These are phyloP conservation scores for Cephus cinctus DNA, from an alignment of 1,140 invertebrate genomes.

Conservation along the genomic window DNA sequence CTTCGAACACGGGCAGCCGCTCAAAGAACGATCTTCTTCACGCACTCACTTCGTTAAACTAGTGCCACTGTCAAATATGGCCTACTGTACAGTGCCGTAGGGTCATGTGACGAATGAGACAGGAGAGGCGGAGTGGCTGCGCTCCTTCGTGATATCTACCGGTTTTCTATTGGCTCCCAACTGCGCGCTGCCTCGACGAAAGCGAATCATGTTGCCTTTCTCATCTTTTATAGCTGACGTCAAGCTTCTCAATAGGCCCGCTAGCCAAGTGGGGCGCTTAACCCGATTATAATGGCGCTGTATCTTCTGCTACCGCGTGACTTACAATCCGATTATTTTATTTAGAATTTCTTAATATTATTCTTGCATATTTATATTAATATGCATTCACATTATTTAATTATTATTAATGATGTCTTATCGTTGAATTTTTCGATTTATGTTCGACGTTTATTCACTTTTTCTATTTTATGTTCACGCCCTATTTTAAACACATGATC, in stretches of 20 bases:
- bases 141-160: constrained; percentile 16
- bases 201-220: constrained; percentile 32
- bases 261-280: constrained; percentile 8
- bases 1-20: constrained; percentile 46
- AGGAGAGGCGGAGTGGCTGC: constrained; percentile 22
- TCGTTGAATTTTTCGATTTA: too few relatives aligned
- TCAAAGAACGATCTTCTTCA: constrained; percentile 55
- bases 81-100: constrained; percentile 58
- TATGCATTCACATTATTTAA: too few relatives aligned
- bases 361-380: too few relatives aligned
- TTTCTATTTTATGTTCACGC: constrained; percentile 12
- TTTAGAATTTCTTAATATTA: too few relatives aligned
- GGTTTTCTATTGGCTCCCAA: constrained; percentile 30
- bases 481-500: constrained; percentile 10
- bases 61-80: constrained; percentile 73
- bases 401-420: too few relatives aligned
- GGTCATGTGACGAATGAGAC: constrained; percentile 67
- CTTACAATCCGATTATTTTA: constrained; percentile 6
- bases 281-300: constrained; percentile 4
- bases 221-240: constrained; percentile 30
- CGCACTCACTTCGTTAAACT: constrained; percentile 67
- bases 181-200: not conserved
- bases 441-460: too few relatives aligned
- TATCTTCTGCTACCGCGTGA: not conserved
- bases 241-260: constrained; percentile 17